phyloP scores from a whole-genome alignment of 2,113 vertebrate species.

The Menidia beryllina region DNA sequence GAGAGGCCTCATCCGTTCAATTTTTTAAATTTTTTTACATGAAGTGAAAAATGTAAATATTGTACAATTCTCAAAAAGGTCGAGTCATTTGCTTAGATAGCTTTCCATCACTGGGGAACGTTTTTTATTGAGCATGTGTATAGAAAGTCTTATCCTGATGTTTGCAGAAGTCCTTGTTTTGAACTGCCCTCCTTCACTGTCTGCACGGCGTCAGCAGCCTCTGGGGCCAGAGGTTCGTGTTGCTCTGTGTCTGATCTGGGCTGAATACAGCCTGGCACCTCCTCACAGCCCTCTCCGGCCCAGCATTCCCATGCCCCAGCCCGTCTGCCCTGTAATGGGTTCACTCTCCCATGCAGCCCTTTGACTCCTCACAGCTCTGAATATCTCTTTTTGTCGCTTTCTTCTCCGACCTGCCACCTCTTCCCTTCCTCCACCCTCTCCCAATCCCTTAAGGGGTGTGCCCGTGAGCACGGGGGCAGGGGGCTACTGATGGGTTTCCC shows the following conservation, averaged over 20 bases:
- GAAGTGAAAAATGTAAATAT: too few relatives aligned
- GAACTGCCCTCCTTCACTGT: constrained; percentile 1
- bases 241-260: constrained; percentile 43
- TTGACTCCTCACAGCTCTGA: constrained; percentile 71
- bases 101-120: too few relatives aligned
- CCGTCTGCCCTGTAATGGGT: constrained; percentile 67
- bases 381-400: constrained; percentile 69
- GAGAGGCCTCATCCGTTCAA: too few relatives aligned
- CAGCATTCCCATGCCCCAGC: constrained; percentile 74
- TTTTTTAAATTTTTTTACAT: too few relatives aligned
- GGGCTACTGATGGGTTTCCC: constrained; percentile 59
- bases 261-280: constrained; percentile 58
- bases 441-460: constrained; percentile 64
- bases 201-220: constrained; percentile 9
- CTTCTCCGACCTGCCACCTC: constrained; percentile 50
- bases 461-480: constrained; percentile 42
- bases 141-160: too few relatives aligned
- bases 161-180: constrained; percentile 4
- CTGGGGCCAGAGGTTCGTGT: constrained; percentile 55
- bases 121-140: too few relatives aligned
- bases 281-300: constrained; percentile 53
- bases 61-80: too few relatives aligned
- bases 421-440: constrained; percentile 23
- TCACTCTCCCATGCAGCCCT: constrained; percentile 77
- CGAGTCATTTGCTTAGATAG: too few relatives aligned